phyloP scores from a whole-genome alignment of 2,797 vertebrate species.

The Platyrinchus mystaceus region DNA sequence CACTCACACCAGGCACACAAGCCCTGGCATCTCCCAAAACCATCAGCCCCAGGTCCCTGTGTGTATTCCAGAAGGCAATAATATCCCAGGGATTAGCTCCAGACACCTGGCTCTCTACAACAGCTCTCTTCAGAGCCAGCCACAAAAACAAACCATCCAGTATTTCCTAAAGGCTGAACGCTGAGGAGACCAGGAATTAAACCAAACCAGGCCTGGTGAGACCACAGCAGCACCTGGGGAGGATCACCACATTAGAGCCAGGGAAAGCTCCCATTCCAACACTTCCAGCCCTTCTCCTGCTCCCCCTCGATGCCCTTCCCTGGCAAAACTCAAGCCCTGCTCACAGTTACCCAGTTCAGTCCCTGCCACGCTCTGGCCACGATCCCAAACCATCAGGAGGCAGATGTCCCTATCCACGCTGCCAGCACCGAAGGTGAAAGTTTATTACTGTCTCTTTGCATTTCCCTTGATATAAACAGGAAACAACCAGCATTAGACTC shows the following conservation, averaged over 20 bases:
- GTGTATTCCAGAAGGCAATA: background rate
- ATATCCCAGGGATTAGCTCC: background rate
- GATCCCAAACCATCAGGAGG: background rate
- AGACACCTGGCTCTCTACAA: background rate
- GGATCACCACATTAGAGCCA: accelerated
- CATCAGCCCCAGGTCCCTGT: accelerated
- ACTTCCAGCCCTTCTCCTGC: background rate
- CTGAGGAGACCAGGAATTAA: background rate
- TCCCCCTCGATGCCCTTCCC: background rate
- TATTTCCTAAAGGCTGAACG: background rate
- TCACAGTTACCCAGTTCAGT: background rate
- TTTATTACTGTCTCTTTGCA: slow-evolving; percentile 46
- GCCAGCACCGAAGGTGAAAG: slow-evolving; percentile 59
- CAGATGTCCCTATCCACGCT: background rate
- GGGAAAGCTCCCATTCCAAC: background rate
- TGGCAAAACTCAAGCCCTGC: background rate
- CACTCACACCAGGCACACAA: background rate
- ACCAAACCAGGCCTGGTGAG: background rate
- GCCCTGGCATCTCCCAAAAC: background rate
- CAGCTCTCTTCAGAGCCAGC: background rate
- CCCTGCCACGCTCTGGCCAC: background rate
- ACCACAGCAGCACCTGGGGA: background rate
- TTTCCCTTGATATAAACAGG: slow-evolving; percentile 51
- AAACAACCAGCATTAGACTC: slow-evolving; percentile 22
- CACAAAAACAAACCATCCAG: background rate